Percentiles rank a stretch among this genome's conserved stretches.
phyloP scores from a whole-genome alignment of 2,888 invertebrate species.

The Lottia gigantea region DNA sequence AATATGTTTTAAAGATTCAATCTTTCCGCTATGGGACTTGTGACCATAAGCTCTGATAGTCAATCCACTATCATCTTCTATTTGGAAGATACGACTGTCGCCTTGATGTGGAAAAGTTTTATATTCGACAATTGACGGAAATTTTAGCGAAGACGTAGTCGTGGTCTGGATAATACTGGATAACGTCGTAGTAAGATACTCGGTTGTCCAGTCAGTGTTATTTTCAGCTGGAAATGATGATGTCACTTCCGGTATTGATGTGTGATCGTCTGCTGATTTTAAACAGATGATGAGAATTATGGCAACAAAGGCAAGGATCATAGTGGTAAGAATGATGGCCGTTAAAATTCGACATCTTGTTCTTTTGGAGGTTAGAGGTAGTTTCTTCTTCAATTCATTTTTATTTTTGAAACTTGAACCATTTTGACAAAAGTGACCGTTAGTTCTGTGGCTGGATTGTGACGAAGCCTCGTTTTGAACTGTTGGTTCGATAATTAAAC shows the following conservation, averaged over 20 bases:
- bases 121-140: constrained; percentile 15
- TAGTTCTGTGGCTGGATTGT: background rate
- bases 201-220: background rate
- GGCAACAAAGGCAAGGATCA: background rate
- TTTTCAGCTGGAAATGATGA: background rate
- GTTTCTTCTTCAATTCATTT: background rate
- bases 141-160: background rate
- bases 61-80: constrained; percentile 30
- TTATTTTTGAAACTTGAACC: background rate
- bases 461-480: background rate
- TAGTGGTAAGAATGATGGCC: background rate
- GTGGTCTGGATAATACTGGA: background rate
- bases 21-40: constrained; percentile 32
- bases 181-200: background rate
- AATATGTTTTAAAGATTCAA: constrained; percentile 31
- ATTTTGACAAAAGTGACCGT: background rate
- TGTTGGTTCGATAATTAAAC: background rate
- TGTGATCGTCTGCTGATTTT: background rate
- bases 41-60: constrained; percentile 29
- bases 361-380: background rate
- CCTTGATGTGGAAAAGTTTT: constrained; percentile 34
- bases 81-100: constrained; percentile 33
- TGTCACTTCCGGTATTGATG: background rate
- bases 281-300: background rate
- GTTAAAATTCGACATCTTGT: background rate